Percentiles rank a stretch among this genome's conserved stretches.
phyloP scores from a whole-genome alignment of 64 coral and sea anemone genomes.

The Porites lutea region DNA sequence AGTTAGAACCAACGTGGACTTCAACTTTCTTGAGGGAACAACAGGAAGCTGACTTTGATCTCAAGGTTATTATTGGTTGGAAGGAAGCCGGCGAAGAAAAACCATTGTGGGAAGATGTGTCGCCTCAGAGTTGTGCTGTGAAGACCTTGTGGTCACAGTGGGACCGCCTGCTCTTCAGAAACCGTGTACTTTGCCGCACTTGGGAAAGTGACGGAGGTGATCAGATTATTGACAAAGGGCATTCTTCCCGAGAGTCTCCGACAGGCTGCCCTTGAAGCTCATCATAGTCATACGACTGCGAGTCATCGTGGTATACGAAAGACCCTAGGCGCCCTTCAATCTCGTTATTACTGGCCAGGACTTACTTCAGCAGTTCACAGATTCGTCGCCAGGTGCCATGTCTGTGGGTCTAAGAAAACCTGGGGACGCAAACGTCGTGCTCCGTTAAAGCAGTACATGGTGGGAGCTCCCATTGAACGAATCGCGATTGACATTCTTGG shows the following conservation, averaged over 20 bases:
- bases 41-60: neutral
- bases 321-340: too few relatives aligned
- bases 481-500: too few relatives aligned
- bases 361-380: too few relatives aligned
- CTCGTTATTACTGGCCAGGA: too few relatives aligned
- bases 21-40: neutral
- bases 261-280: neutral
- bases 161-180: neutral
- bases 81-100: neutral
- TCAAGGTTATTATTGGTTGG: neutral
- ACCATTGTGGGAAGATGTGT: neutral
- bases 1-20: neutral
- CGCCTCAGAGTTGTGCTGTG: neutral
- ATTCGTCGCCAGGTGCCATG: constrained; percentile 19
- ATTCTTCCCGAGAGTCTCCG: neutral
- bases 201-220: constrained; percentile 36
- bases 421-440: neutral
- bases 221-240: neutral
- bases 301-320: neutral
- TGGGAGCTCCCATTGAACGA: too few relatives aligned
- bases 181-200: neutral
- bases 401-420: too few relatives aligned
- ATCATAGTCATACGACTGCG: neutral
- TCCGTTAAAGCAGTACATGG: too few relatives aligned
- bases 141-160: constrained; percentile 61